Conservation (phyloP, 2,888 invertebrate species). For the Eretmocerus hayati region DNA sequence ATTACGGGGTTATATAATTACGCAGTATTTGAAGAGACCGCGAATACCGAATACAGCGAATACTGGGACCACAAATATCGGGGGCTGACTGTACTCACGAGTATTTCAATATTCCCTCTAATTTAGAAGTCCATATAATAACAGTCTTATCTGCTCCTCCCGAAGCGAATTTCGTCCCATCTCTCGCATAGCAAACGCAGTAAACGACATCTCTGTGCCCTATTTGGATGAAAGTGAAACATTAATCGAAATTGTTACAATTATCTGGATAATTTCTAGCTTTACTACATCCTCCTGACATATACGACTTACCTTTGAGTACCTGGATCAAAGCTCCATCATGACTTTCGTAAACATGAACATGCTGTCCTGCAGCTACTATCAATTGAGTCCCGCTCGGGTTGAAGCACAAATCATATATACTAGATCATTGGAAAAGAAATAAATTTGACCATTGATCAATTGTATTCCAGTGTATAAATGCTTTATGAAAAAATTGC, state of each 20-base stretch:
- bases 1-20: too few relatives aligned
- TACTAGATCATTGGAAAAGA: slow-evolving; percentile 51
- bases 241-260: too few relatives aligned
- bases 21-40: neutral
- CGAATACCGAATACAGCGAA: too few relatives aligned
- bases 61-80: too few relatives aligned
- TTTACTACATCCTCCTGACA: too few relatives aligned
- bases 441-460: too few relatives aligned
- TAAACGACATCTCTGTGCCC: slow-evolving; percentile 92
- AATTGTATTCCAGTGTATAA: neutral
- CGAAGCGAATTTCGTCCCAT: slow-evolving; percentile 94
- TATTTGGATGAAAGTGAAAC: too few relatives aligned
- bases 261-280: too few relatives aligned
- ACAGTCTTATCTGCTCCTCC: slow-evolving; percentile 96
- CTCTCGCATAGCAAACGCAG: slow-evolving; percentile 83
- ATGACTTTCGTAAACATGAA: slow-evolving; percentile 89
- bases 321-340: slow-evolving; percentile 88
- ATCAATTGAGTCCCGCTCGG: slow-evolving; percentile 92
- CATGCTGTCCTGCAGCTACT: slow-evolving; percentile 87
- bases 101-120: slow-evolving; percentile 94
- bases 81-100: too few relatives aligned
- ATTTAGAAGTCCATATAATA: slow-evolving; percentile 93
- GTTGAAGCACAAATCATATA: slow-evolving; percentile 91
- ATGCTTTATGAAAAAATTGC: neutral
- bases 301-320: slow-evolving; percentile 60